These are phyloP conservation scores for Oncorhynchus gorbuscha DNA, from an alignment of 2,113 vertebrate genomes.

Conservation along the genomic window DNA sequence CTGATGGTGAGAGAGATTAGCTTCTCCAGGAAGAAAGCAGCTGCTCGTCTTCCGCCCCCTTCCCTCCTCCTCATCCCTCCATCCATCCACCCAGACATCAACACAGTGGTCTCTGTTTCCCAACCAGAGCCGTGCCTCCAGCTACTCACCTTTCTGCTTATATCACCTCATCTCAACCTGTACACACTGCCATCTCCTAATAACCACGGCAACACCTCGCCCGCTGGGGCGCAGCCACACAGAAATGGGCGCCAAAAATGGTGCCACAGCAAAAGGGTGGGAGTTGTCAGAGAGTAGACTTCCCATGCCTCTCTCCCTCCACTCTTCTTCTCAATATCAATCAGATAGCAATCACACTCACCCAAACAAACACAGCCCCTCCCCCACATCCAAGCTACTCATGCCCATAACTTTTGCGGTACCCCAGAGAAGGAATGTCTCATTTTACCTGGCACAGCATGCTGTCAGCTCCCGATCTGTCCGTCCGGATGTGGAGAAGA, in stretches of 20 bases:
- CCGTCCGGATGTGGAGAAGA: constrained; percentile 48
- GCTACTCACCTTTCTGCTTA: not conserved
- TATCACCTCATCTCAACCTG: not conserved
- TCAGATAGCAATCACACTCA: constrained; percentile 26
- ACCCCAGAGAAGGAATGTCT: constrained; percentile 19
- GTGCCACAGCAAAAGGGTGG: constrained; percentile 9
- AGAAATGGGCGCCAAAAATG: constrained; percentile 38
- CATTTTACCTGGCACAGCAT: constrained; percentile 60
- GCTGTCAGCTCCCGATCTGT: constrained; percentile 63
- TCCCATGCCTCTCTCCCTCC: constrained; percentile 18
- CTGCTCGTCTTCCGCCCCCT: constrained; percentile 53
- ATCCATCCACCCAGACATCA: constrained; percentile 60
- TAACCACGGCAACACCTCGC: no score
- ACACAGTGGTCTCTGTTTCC: constrained; percentile 61
- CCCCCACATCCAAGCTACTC: not conserved
- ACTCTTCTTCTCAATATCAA: constrained; percentile 41
- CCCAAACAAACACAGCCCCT: not conserved
- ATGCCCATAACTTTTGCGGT: constrained; percentile 44
- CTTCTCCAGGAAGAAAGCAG: constrained; percentile 67
- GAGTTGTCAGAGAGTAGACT: constrained; percentile 52
- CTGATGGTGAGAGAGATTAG: constrained; percentile 63
- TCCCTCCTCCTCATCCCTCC: constrained; percentile 34
- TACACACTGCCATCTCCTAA: no score
- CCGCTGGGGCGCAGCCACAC: not conserved
- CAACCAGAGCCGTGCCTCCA: constrained; percentile 7